Base-by-base conservation (phyloP, 2,797 vertebrate species). In the Vireo griseus region DNA sequence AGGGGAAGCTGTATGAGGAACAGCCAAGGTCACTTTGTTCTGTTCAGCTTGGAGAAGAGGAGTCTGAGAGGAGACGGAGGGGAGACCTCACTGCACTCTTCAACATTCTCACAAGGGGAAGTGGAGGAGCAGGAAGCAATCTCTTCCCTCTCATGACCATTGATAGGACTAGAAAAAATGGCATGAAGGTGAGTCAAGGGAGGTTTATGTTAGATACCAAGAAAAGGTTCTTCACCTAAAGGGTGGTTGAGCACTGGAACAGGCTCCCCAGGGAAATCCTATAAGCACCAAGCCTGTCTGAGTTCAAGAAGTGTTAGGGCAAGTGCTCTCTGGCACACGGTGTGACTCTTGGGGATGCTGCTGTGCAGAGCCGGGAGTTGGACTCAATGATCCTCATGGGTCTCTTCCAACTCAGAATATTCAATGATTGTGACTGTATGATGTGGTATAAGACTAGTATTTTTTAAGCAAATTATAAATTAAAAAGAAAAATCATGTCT, bases 101-200 rank as follows among this genome's bases (percentile, higher is more conserved):
- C 29, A 79, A 3, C 31, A 28, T 33, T 52, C 24, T 68, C 35
- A 29, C 6, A 22, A 15, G 10, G 24, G 14, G 19, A 67, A 40
- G 19, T 0, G 0, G 15, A 21, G 48, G 16, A 10, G 10, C 29
- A 33, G 25, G 8, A 8, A 33, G 10, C 7, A 17, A 48, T 35
- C 25, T 59, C 31, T 50, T 80, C 37, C n/a, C 19, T 8, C 20
- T 69, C 1, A 0, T 25, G n/a, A 17, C 5, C 7, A 31, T 10
- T 20, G 26, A 37, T 21, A 69, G 37, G 31, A 61, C 11, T 11
- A 25, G 17, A 35, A 61, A 35, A 81, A 59, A 13, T 7, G 4
- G 13, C 21, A 31, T 44, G 12, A 59, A 69, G 4, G 9, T 14
- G 17, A 44, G 10, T 20, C 31, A 61, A 7, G 26, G 26, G 10